Evolutionary conservation across 2,888 invertebrate species (phyloP), one percentile per base, ranked within the genome.

Genomic region (Agonopterix subpropinquella): DNA sequence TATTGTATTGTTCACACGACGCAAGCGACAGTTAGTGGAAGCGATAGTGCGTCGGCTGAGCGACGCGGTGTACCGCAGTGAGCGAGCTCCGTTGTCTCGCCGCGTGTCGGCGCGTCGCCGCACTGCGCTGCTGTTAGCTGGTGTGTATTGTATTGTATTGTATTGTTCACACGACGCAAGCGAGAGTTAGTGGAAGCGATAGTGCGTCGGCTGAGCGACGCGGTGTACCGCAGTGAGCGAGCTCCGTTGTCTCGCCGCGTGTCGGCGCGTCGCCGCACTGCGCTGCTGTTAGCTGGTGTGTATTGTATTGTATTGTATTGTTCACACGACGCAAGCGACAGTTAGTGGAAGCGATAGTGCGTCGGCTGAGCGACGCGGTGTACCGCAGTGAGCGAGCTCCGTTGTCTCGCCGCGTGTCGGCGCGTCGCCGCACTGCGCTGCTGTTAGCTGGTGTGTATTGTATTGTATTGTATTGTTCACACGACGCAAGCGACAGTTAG

Each of bases 31-130:
- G 52, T 54, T 87, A 7, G 83, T 84, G 1, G 78, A 78, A 8
- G 71, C 74, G 42, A 79, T 83, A 53, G 75, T 86, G 8, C 69
- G 71, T 0, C 71, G 78, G 0, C 54, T 87, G 41, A 80, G 79
- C 46, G 77, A 75, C 35, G 85, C 82, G 0, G 83, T 87, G 58
- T 87, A 85, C 61, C 67, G 77, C 13, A 77, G 70, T 7, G 83
- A 82, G 42, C 59, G 77, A 8, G 69, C 74, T 18, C 79, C 83
- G 7, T 61, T 79, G 1, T 58, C 76, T 0, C 63, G 82, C 0
- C 65, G 77, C 0, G 63, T 75, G 39, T 82, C 84, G 0, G 81
- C 85, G 0, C 56, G 85, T 0, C 61, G 85, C 0, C 71, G 83
- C 0, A 77, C 85, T 1, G 82, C 83, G 0, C 55, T 84, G 4